Evolutionary conservation across 2,113 vertebrate species (phyloP), one percentile per base, ranked within the genome.

Genomic region (Eulemur rufifrons): DNA sequence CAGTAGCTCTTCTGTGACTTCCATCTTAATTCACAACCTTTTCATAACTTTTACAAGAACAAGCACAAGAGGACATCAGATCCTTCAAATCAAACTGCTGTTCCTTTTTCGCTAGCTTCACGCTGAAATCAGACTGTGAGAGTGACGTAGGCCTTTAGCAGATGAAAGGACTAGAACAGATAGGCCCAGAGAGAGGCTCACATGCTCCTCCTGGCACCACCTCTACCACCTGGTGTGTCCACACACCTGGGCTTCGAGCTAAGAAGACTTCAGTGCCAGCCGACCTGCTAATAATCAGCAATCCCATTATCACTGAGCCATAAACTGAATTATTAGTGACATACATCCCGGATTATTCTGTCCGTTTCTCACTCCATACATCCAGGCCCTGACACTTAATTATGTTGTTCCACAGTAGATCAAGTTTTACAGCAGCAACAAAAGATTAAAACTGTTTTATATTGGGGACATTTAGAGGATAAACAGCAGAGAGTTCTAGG

Each of bases 391-490:
- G 98, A 98, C 98, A 98, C 97, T 98, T 98, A 98, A 99, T 98
- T 98, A 98, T 98, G 94, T 98, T 98, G 98, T 98, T 90, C 83
- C 63, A 98, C 92, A 98, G 97, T 98, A 99, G 98, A 99, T 99
- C 98, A 98, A 98, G 92, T 98, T 99, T 98, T 98, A 98, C 97
- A 98, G 91, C 96, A 94, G 97, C 98, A 98, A 98, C 98, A 98
- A 98, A 98, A 98, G 98, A 99, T 98, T 98, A 98, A 98, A 98
- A 97, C 23, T 54, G 86, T 98, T 98, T 98, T 98, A 97, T 98
- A 96, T 2, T 96, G 97, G 95, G 98, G 97, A 98, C 96, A 86
- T 98, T 98, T 97, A 97, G 97, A 98, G 98, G 97, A 98, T 98
- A 98, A 98, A 98, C 91, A 97, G 94, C 0, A 27, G 59, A 94